Base-by-base conservation (phyloP, 2,888 invertebrate genomes). In the Latrodectus elegans region DNA sequence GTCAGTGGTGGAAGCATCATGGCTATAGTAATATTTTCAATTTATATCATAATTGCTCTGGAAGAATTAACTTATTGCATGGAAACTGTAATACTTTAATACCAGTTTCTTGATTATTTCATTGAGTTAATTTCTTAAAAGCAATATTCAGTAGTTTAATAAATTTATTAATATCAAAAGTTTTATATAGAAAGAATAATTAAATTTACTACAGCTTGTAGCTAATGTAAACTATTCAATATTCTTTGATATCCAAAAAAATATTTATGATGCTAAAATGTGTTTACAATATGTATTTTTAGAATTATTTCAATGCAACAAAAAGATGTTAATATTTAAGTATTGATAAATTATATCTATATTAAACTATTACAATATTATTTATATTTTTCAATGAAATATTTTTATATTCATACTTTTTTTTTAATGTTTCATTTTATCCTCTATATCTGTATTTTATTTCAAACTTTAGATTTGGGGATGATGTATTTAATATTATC, bases 1-100 rank as follows among this genome's bases (percentile, higher is more conserved):
- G 96, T 91, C 94, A 94, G 0, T 96, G 96, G 96, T 96, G 96
- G 96, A 93, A 94, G 55, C 76, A 88, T 55, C 89, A 90, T 81
- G 90, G 89, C 10, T 89, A 89, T 67, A 71, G 74, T 9, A 84
- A 89, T 78, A 94, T 95, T 90, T 96, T 96, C 91, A 94, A 95
- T 89, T 92, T 94, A 89, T 96, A 96, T 92, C 95, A 94, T 90
- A 93, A 93, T 77, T 96, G 96, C 91, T 93, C 94, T 84, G 94
- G 94, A 70, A 93, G 94, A 86, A 93, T 94, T 22, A 94, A 95
- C 91, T 92, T 95, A 71, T 95, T 95, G 92, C 96, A 96, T 92
- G 95, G 95, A 12, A 95, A 96, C 92, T 90, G 90, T 67, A 90
- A 90, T 80, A 79, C 89, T 49, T 76, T 68, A 53, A 74, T 90